Conservation (phyloP, 2,113 vertebrate species). For the Siphamia tubifer region DNA sequence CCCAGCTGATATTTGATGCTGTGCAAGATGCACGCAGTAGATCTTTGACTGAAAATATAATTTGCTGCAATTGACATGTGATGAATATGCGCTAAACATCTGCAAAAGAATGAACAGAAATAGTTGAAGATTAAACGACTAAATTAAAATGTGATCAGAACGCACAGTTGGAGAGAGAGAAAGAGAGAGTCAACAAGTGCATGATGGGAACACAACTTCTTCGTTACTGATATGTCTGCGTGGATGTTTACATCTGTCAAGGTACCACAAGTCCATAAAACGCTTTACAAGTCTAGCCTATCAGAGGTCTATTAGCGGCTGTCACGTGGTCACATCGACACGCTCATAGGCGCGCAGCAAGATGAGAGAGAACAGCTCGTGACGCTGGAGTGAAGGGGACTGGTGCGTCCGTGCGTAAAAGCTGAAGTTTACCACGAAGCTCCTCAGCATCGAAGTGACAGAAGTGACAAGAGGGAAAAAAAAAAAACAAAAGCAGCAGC, state of each 20-base stretch:
- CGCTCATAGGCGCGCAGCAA: slow-evolving; percentile 72
- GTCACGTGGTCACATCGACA: slow-evolving; percentile 62
- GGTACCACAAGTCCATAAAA: not conserved
- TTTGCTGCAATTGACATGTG: too few species aligned
- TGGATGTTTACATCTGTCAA: slow-evolving; percentile 47
- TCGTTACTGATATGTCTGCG: too few species aligned
- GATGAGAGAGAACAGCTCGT: slow-evolving; percentile 66
- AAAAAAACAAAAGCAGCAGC: not conserved
- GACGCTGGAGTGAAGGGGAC: slow-evolving; percentile 59
- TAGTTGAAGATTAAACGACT: too few species aligned
- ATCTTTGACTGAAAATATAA: too few species aligned
- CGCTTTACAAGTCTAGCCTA: slow-evolving; percentile 59
- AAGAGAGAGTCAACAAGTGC: too few species aligned
- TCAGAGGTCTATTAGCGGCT: slow-evolving; percentile 28
- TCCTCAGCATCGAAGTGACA: slow-evolving; percentile 1
- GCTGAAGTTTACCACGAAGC: not conserved
- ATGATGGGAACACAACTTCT: too few species aligned
- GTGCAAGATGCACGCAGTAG: too few species aligned
- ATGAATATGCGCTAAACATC: too few species aligned
- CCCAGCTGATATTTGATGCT: not conserved
- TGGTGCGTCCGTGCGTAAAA: slow-evolving; percentile 53
- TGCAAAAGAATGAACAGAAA: too few species aligned
- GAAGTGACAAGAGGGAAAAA: not conserved
- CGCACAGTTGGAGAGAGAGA: too few species aligned
- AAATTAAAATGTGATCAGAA: too few species aligned